Evolutionary conservation across 2,113 vertebrate genomes (phyloP).

Genomic region (Pseudorectes ferrugineus): DNA sequence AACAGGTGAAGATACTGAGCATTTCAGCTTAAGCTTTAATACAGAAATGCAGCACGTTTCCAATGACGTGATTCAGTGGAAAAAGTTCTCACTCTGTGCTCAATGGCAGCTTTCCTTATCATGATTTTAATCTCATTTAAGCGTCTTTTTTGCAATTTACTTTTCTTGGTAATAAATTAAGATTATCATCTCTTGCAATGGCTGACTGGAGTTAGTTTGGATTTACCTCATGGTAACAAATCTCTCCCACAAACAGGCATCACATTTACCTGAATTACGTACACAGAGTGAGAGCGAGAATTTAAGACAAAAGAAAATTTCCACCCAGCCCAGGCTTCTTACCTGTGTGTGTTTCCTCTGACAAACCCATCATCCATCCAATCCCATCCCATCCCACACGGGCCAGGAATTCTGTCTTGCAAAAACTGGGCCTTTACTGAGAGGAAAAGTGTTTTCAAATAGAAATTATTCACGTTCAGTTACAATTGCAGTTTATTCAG

Average conservation of each 20-base stretch:
- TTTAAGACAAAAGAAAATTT: neutral
- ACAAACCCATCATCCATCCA: fast-evolving
- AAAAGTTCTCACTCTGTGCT: neutral
- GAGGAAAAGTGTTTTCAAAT: neutral
- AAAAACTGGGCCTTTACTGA: neutral
- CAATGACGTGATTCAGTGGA: neutral
- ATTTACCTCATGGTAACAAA: neutral
- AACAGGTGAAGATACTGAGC: neutral
- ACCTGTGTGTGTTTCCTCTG: neutral
- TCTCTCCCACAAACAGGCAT: neutral
- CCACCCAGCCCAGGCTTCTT: neutral
- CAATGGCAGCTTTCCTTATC: neutral
- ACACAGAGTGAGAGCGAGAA: fast-evolving
- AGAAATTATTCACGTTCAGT: neutral
- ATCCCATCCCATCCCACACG: fast-evolving
- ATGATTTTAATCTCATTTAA: neutral
- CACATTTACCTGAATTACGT: neutral
- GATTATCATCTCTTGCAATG: slow-evolving; percentile 20
- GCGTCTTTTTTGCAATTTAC: neutral
- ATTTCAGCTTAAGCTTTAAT: neutral
- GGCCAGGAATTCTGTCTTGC: neutral
- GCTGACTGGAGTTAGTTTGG: neutral
- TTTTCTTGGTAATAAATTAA: neutral
- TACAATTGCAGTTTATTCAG: neutral
- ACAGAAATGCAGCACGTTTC: fast-evolving